Percentiles rank a stretch among this genome's conserved stretches.
phyloP scores from a whole-genome alignment of 2,888 invertebrate species.

The Allacma fusca region DNA sequence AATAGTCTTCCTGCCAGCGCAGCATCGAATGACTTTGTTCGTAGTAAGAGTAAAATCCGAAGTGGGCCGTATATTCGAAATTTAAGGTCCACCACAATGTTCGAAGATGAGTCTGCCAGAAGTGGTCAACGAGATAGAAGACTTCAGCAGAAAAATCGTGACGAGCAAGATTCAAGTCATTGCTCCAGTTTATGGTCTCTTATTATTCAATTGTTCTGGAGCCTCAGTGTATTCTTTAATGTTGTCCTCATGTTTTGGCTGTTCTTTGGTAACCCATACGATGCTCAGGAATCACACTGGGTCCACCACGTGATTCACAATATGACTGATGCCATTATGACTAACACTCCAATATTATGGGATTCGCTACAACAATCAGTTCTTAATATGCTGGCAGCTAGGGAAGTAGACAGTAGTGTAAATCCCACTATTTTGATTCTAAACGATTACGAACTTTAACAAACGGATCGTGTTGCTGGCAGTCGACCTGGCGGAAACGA shows the following conservation, averaged over 20 bases:
- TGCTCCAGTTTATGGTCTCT: not conserved
- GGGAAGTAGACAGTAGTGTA: not conserved
- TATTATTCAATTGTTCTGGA: slow-evolving; percentile 18
- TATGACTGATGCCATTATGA: not conserved
- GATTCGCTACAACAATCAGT: not conserved
- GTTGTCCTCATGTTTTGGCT: slow-evolving; percentile 31
- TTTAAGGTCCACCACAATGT: not conserved
- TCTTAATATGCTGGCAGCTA: slow-evolving; percentile 4
- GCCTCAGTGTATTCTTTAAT: slow-evolving; percentile 25
- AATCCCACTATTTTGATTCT: not conserved
- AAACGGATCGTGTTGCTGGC: not conserved
- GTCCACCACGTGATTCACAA: slow-evolving; percentile 4
- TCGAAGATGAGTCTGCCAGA: no score
- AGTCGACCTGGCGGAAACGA: no score
- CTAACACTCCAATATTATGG: not conserved
- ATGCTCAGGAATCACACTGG: slow-evolving; percentile 24
- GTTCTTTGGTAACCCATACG: slow-evolving; percentile 6
- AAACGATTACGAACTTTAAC: not conserved
- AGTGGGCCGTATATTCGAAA: slow-evolving; percentile 28
- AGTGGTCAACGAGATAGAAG: no score
- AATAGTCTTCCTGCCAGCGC: not conserved
- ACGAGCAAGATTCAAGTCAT: no score
- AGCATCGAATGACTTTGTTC: not conserved
- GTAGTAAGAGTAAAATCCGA: slow-evolving; percentile 23
- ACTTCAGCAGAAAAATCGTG: no score